Evolutionary conservation across 2,797 vertebrate genomes (phyloP).

Genomic region (Melanotaenia nigrans): DNA sequence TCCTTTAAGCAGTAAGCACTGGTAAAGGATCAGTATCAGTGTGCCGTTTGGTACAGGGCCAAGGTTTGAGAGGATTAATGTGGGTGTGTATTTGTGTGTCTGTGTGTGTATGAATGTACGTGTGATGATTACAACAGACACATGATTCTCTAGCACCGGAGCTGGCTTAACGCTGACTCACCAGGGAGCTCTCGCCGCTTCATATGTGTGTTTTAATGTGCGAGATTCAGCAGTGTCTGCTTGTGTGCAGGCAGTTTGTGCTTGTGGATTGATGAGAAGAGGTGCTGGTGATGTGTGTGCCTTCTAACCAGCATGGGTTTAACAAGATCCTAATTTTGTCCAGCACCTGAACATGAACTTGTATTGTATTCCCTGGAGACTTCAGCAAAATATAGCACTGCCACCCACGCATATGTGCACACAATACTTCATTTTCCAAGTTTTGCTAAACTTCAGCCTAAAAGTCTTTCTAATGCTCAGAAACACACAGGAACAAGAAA

Average conservation of each 20-base stretch:
- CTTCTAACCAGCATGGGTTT: slow-evolving; percentile 43
- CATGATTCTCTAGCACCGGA: slow-evolving; percentile 38
- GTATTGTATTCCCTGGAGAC: slow-evolving; percentile 39
- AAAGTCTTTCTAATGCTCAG: slow-evolving; percentile 17
- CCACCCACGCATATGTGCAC: slow-evolving; percentile 13
- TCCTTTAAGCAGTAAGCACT: slow-evolving; percentile 41
- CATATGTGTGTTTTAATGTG: slow-evolving; percentile 17
- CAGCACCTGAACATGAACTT: slow-evolving; percentile 44
- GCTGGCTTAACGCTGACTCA: slow-evolving; percentile 68
- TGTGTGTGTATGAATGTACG: slow-evolving; percentile 12
- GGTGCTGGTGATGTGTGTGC: background rate
- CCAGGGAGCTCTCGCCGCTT: slow-evolving; percentile 31
- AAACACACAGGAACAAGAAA: slow-evolving; percentile 17
- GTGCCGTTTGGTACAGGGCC: slow-evolving; percentile 44
- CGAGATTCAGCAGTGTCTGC: background rate
- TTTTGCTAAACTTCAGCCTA: slow-evolving; percentile 53
- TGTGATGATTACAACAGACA: slow-evolving; percentile 44
- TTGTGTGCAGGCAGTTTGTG: slow-evolving; percentile 14
- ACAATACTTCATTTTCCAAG: slow-evolving; percentile 25
- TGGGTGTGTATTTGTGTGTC: slow-evolving; percentile 16
- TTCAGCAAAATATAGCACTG: slow-evolving; percentile 20
- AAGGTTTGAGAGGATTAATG: slow-evolving; percentile 56
- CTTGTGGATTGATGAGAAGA: slow-evolving; percentile 16
- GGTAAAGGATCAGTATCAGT: slow-evolving; percentile 63
- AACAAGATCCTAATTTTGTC: slow-evolving; percentile 57